Base-by-base conservation (phyloP, 2,888 invertebrate genomes). In the Caenorhabditis macrosperma region DNA sequence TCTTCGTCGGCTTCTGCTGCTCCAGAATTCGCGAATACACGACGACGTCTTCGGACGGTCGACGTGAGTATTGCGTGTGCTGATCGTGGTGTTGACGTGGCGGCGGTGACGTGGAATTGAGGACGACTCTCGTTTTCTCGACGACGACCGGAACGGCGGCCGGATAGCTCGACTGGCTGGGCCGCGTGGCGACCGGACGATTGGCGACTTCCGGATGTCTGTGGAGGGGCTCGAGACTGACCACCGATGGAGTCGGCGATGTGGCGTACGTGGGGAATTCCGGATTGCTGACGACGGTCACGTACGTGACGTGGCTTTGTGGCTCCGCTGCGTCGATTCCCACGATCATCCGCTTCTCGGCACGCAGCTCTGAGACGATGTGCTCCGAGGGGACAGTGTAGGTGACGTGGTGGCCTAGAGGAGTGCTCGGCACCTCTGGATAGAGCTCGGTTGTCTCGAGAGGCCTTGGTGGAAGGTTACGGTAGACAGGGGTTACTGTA, bases 331-430 rank as follows among this genome's bases (percentile, higher is more conserved):
- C n/a, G n/a, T 59, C 60, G 35, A 78, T 38, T 22, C 68, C 78
- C 10, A 74, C 74, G 2, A 79, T 30, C 72, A 79, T 63, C 24
- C 74, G 61, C 17, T 79, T 79, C 54, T 79, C 74, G 7, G 74
- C 74, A 30, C 74, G 79, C 1, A 79, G 6, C 30, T 79, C 79
- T 12, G 74, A 57, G 22, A 74, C 24, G 33, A 61, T 63, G 0
- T 44, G 17, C 20, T 54, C 50, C 5, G 48, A 2, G 38, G 44
- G 41, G 44, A 15, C 24, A 12, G 30, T 15, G 20, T 12, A 17
- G 20, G 46, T 24, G n/a, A 46, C 46, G 46, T 46, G 46, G 7
- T 28, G 7, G 28, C 6, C 52, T 6, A 52, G n/a, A 5, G 48
- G 60, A 20, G 30, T 46, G 12, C 30, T 26, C 1, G 35, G 33